Conservation (phyloP, 1,140 invertebrate genomes). For the Amyelois transitella region DNA sequence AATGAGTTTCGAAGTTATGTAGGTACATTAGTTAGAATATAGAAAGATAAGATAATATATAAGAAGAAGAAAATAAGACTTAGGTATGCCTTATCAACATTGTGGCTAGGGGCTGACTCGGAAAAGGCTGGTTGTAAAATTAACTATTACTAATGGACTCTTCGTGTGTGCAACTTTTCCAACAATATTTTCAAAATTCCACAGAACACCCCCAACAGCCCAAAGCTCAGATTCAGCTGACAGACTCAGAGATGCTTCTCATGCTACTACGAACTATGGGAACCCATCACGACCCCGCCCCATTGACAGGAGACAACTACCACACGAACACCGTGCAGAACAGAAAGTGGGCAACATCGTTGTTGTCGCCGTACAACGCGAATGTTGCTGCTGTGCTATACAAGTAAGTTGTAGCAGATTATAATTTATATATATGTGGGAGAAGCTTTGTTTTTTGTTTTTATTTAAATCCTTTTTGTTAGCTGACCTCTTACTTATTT, state of each 20-base stretch:
- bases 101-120: too few species aligned
- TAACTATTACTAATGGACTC: too few species aligned
- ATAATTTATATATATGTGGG: not conserved
- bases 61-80: too few species aligned
- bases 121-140: too few species aligned
- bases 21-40: too few species aligned
- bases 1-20: too few species aligned
- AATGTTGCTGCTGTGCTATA: conserved; percentile 87
- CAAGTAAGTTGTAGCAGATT: conserved; percentile 69
- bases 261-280: conserved; percentile 79
- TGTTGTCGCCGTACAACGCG: conserved; percentile 83
- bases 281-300: conserved; percentile 78
- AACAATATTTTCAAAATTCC: not conserved
- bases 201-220: conserved; percentile 40
- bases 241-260: conserved; percentile 61
- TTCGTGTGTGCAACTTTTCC: too few species aligned
- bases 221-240: conserved; percentile 34
- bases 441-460: too few species aligned
- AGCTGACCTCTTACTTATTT: too few species aligned
- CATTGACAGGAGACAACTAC: conserved; percentile 81
- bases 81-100: too few species aligned
- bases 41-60: too few species aligned
- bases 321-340: conserved; percentile 59
- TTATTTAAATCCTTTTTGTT: too few species aligned
- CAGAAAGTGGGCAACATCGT: conserved; percentile 83